Percentiles rank a stretch among this genome's conserved stretches.
Evolutionary conservation across 2,113 vertebrate genomes (phyloP).

Genomic region (Syngnathus typhle): DNA sequence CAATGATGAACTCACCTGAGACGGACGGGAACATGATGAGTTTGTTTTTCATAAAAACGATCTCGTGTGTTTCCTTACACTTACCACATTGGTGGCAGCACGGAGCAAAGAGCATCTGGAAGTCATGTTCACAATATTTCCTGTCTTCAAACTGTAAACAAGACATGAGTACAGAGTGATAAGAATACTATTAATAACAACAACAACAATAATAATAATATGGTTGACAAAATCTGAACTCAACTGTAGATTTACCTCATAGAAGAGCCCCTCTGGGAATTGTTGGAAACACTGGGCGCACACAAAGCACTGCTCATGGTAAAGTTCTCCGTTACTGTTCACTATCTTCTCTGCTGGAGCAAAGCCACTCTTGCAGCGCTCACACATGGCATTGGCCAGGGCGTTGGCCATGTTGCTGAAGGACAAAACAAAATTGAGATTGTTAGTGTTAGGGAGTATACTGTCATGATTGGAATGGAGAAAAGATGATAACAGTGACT

Average conservation of each 20-base stretch:
- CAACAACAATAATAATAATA: no score
- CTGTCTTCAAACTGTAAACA: slow-evolving; percentile 89
- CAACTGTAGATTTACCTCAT: slow-evolving; percentile 77
- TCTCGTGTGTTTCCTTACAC: slow-evolving; percentile 46
- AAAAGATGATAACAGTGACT: no score
- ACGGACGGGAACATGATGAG: background rate
- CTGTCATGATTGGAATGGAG: background rate
- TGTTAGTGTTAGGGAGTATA: background rate
- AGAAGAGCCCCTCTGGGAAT: slow-evolving; percentile 95
- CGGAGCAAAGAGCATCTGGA: slow-evolving; percentile 98
- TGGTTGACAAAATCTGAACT: background rate
- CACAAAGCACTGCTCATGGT: slow-evolving; percentile 95
- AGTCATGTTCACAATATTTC: slow-evolving; percentile 98
- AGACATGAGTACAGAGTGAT: no score
- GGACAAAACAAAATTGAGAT: background rate
- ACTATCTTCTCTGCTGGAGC: slow-evolving; percentile 92
- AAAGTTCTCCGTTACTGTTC: slow-evolving; percentile 95
- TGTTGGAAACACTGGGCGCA: slow-evolving; percentile 98
- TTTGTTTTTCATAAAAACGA: background rate
- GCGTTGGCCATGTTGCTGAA: slow-evolving; percentile 97
- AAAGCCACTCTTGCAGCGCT: slow-evolving; percentile 89
- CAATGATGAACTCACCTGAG: slow-evolving; percentile 94
- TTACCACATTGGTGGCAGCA: slow-evolving; percentile 98
- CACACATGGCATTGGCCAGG: slow-evolving; percentile 89
- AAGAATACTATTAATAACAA: no score